A percentile compares a stretch with the other conserved stretches of the same genome.
These are phyloP conservation scores for Sterna hirundo DNA, from an alignment of 2,113 vertebrate species.

Conservation along the genomic window DNA sequence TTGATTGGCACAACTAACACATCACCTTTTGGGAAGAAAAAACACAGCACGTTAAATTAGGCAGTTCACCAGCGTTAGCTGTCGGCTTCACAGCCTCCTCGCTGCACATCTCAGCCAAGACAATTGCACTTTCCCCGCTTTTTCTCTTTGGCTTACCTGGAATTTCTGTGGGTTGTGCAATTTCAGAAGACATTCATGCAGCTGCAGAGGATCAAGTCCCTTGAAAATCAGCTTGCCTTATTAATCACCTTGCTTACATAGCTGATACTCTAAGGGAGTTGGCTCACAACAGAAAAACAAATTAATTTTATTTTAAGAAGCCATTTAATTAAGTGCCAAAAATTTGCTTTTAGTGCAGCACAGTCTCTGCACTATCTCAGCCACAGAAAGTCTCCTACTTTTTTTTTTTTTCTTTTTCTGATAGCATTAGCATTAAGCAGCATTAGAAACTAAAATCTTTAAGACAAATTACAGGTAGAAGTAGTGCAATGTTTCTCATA, in stretches of 20 bases:
- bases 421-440: background rate
- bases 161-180: fast-evolving
- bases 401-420: background rate
- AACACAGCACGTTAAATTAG: fast-evolving
- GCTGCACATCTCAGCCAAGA: fast-evolving
- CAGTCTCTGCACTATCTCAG: background rate
- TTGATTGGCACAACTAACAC: constrained; percentile 91
- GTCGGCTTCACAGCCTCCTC: fast-evolving
- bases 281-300: background rate
- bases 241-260: no score
- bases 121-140: fast-evolving
- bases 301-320: background rate
- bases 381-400: background rate
- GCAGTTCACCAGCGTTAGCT: fast-evolving
- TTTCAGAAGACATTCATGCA: background rate
- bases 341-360: background rate
- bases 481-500: background rate
- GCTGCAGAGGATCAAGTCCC: background rate
- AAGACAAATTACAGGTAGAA: background rate
- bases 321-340: background rate
- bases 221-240: background rate
- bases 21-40: constrained; percentile 75
- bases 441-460: background rate
- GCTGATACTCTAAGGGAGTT: background rate
- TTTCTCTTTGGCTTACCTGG: background rate